Conservation (phyloP, 2,113 vertebrate genomes). For the Phaethon lepturus region DNA sequence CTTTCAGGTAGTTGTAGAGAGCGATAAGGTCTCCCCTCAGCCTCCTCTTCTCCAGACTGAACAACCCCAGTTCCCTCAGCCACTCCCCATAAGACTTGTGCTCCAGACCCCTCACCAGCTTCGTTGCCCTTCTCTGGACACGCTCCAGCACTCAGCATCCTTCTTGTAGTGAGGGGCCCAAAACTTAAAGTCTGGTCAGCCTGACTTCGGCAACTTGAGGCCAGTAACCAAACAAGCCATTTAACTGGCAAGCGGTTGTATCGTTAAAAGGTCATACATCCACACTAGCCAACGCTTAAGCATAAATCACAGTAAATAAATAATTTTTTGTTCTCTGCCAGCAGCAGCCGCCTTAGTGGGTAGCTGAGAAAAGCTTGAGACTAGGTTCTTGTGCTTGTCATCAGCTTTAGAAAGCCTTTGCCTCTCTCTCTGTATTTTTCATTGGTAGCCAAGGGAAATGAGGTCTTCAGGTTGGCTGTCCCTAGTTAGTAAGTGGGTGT, state of each 20-base stretch:
- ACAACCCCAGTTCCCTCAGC: too few species aligned
- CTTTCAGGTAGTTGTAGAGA: too few species aligned
- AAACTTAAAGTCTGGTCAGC: too few species aligned
- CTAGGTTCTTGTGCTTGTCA: neutral
- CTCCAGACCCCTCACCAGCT: too few species aligned
- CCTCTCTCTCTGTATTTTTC: neutral
- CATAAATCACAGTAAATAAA: neutral
- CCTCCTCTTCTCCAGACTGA: too few species aligned
- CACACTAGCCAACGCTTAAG: fast-evolving
- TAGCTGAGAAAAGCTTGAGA: fast-evolving
- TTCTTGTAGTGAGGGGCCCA: too few species aligned
- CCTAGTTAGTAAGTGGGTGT: neutral
- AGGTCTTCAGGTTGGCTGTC: neutral
- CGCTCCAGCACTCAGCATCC: too few species aligned
- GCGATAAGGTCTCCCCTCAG: too few species aligned
- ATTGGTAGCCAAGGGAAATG: fast-evolving
- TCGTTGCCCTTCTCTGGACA: too few species aligned
- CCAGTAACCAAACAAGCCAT: neutral
- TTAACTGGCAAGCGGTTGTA: neutral
- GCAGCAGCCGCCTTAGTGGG: neutral
- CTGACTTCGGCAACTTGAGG: fast-evolving
- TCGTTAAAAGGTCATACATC: neutral
- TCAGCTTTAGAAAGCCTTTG: neutral
- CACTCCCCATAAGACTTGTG: too few species aligned
- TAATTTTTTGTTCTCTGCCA: neutral